Conservation (phyloP, 2,888 invertebrate genomes). For the Habrosyne pyritoides region DNA sequence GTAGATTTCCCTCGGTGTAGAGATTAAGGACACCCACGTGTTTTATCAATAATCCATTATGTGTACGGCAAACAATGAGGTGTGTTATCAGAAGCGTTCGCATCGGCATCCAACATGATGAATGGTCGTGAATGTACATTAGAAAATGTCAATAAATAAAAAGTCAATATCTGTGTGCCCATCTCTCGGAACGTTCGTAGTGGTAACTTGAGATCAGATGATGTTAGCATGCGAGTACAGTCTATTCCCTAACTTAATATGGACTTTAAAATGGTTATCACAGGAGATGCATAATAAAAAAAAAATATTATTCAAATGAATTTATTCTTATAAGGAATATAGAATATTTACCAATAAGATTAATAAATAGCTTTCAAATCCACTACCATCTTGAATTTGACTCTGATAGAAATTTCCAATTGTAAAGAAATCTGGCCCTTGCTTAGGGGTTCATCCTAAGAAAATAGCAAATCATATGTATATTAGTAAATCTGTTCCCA, state of each 20-base stretch:
- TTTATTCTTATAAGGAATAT: neutral
- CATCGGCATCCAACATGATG: slow-evolving; percentile 70
- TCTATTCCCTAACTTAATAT: slow-evolving; percentile 1
- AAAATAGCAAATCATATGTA: too few species aligned
- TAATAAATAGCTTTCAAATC: too few species aligned
- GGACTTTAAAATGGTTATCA: too few species aligned
- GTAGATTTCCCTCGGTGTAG: slow-evolving; percentile 59
- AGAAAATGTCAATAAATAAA: slow-evolving; percentile 83
- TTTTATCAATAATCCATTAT: slow-evolving; percentile 83
- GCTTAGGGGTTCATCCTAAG: too few species aligned
- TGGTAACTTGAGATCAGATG: slow-evolving; percentile 56
- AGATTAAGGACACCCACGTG: slow-evolving; percentile 81
- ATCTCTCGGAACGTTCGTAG: slow-evolving; percentile 45
- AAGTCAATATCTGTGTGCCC: slow-evolving; percentile 69
- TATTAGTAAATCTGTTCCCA: too few species aligned
- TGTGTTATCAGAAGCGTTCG: slow-evolving; percentile 67
- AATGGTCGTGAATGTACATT: slow-evolving; percentile 70
- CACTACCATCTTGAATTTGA: too few species aligned
- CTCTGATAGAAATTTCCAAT: too few species aligned
- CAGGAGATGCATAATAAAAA: too few species aligned
- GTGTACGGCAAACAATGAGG: slow-evolving; percentile 77
- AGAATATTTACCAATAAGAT: too few species aligned
- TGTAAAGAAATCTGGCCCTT: too few species aligned
- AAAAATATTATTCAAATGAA: neutral
- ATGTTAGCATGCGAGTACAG: slow-evolving; percentile 25